A percentile compares a stretch with the other conserved stretches of the same genome.
These are phyloP conservation scores for Dastarcus helophoroides DNA, from an alignment of 2,888 invertebrate species.

Conservation along the genomic window DNA sequence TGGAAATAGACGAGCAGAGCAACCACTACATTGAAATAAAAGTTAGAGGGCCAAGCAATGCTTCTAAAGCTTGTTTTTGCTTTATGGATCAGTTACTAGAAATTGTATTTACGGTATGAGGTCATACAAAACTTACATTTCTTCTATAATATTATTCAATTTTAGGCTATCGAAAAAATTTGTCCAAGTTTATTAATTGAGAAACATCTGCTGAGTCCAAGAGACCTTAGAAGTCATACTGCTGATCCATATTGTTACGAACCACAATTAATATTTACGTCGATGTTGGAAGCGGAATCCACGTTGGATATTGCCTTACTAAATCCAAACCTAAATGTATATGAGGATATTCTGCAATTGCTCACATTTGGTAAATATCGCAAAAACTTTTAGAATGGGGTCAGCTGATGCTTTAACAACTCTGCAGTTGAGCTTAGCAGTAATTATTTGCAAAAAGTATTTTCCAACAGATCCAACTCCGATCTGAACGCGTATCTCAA, in stretches of 20 bases:
- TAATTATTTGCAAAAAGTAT: too few relatives aligned
- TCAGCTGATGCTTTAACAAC: too few relatives aligned
- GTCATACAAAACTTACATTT: too few relatives aligned
- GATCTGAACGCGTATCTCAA: too few relatives aligned
- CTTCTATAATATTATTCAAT: conserved; percentile 13
- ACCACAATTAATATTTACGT: conserved; percentile 32
- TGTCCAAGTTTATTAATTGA: conserved; percentile 58
- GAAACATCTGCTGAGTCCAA: conserved; percentile 51
- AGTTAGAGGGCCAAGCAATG: conserved; percentile 50
- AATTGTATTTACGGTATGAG: conserved; percentile 45
- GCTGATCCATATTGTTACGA: conserved; percentile 33
- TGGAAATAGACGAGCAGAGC: conserved; percentile 40
- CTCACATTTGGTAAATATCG: conserved; percentile 41
- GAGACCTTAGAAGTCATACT: conserved; percentile 40
- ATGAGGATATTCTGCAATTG: conserved; percentile 45
- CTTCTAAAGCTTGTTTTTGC: conserved; percentile 49
- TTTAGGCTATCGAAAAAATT: conserved; percentile 48
- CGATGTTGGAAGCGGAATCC: conserved; percentile 35
- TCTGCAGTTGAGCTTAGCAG: too few relatives aligned
- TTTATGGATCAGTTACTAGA: conserved; percentile 56
- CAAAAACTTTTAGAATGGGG: too few relatives aligned
- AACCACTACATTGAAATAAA: conserved; percentile 50
- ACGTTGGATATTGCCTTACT: conserved; percentile 35
- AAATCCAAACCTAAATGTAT: conserved; percentile 38
- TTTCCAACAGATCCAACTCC: too few relatives aligned